phyloP scores from a whole-genome alignment of 2,888 invertebrate species.

The Trissolcus brochymenae region DNA sequence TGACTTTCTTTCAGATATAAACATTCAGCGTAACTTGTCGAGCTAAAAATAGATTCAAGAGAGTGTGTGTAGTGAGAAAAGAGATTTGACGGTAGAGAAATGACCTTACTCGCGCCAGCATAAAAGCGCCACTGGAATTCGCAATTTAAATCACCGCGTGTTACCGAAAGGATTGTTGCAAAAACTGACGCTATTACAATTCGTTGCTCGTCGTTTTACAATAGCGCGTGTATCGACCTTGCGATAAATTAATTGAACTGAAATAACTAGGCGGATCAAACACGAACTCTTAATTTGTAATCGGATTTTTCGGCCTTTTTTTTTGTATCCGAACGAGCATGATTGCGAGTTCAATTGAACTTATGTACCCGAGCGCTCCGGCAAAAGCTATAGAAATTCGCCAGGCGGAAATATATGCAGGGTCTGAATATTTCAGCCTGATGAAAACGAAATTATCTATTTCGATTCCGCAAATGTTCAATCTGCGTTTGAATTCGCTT shows the following conservation, averaged over 20 bases:
- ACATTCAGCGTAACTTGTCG: constrained; percentile 20
- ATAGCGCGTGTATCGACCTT: too few species aligned
- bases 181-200: too few species aligned
- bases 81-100: constrained; percentile 45
- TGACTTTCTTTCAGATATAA: constrained; percentile 34
- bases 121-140: constrained; percentile 61
- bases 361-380: too few species aligned
- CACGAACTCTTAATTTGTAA: too few species aligned
- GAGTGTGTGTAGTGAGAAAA: constrained; percentile 46
- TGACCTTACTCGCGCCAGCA: constrained; percentile 60
- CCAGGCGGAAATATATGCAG: too few species aligned
- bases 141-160: constrained; percentile 52
- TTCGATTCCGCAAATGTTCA: constrained; percentile 24
- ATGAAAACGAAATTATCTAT: constrained; percentile 27
- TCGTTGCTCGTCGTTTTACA: too few species aligned
- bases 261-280: too few species aligned
- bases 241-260: too few species aligned
- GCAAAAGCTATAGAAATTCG: too few species aligned
- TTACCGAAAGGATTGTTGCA: constrained; percentile 10
- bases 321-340: too few species aligned
- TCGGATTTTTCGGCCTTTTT: too few species aligned
- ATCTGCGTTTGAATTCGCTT: constrained; percentile 29
- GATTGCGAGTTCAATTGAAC: too few species aligned
- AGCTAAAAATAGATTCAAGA: constrained; percentile 46
- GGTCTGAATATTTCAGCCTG: neutral